These are phyloP conservation scores for Podarcis siculus DNA, from an alignment of 2,797 vertebrate species.

Conservation along the genomic window DNA sequence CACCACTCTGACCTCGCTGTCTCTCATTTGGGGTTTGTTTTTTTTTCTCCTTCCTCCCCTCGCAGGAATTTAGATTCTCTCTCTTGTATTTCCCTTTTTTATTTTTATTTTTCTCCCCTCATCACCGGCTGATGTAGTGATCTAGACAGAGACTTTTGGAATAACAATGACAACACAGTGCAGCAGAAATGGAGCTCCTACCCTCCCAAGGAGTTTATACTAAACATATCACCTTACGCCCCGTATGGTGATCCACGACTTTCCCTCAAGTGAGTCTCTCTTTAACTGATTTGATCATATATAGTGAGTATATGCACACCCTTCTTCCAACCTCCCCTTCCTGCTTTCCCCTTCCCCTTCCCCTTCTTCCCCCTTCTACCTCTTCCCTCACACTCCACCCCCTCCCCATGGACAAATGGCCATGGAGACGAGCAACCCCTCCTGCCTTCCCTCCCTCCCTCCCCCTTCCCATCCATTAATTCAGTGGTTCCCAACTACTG, in stretches of 20 bases:
- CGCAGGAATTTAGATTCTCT: slow-evolving; percentile 74
- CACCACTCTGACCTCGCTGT: slow-evolving; percentile 44
- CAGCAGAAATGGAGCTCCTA: slow-evolving; percentile 99
- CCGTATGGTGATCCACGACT: slow-evolving; percentile 98
- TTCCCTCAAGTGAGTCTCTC: slow-evolving; percentile 99
- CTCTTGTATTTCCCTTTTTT: slow-evolving; percentile 89
- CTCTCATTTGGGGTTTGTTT: slow-evolving; percentile 40
- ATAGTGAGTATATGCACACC: slow-evolving; percentile 78
- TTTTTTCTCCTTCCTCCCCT: slow-evolving; percentile 50
- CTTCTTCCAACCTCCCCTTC: slow-evolving; percentile 58
- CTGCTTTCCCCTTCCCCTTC: slow-evolving; percentile 48
- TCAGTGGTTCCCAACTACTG: slow-evolving; percentile 50
- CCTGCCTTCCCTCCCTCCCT: slow-evolving; percentile 55
- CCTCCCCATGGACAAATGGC: slow-evolving; percentile 89
- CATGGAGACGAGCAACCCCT: slow-evolving; percentile 99
- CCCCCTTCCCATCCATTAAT: slow-evolving; percentile 28
- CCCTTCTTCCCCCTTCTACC: slow-evolving; percentile 75
- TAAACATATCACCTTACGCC: slow-evolving; percentile 99
- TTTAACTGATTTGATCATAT: slow-evolving; percentile 79
- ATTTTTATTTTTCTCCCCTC: slow-evolving; percentile 91
- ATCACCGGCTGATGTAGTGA: slow-evolving; percentile 96
- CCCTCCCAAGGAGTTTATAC: slow-evolving; percentile 99
- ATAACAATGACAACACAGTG: slow-evolving; percentile 99
- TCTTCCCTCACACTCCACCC: slow-evolving; percentile 77
- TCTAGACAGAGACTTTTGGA: slow-evolving; percentile 99